Base-by-base conservation (phyloP, 2,113 vertebrate genomes). In the Oreocharis arfaki region DNA sequence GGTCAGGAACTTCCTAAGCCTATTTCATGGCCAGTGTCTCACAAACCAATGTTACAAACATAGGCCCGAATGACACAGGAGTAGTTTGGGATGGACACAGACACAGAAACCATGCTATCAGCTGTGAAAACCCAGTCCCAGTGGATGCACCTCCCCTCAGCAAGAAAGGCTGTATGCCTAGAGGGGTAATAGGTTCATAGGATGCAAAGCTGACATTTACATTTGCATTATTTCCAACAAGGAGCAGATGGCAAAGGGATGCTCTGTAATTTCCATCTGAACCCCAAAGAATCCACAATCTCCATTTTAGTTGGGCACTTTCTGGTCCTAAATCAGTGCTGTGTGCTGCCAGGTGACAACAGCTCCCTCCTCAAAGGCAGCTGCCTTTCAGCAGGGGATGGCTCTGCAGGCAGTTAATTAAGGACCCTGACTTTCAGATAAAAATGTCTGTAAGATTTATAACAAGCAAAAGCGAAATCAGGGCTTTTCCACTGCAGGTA, bases 211-310 rank as follows among this genome's bases (percentile, higher is more conserved):
- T 92, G 94, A 94, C 88, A 92, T 95, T 90, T 94, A 86, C 63
- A 95, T 77, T 73, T 76, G 37, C 88, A 69, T 83, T 76, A 83
- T 68, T 88, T 85, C 85, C 95, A 92, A 26, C 37, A 39, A 17
- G 30, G 75, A 95, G 83, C 88, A 97, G 90, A 90, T 93, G 88
- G 92, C 79, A 88, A 90, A 88, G 79, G 76, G 68, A 77, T 8
- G 7, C 50, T 86, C 57, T 5, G 2, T 83, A 73, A 84, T 89
- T 88, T 94, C 75, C 39, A 44, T 15, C 37, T 49, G 92, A 94
- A 93, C 59, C 65, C 90, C 53, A 64, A 90, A 95, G 75, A 83
- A 86, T 88, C 61, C 47, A 52, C 55, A n/a, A 57, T 61, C 46
- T 86, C 64, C 24, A 35, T 63, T 89, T 89, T 10, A 41, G 35